These are phyloP conservation scores for Thunnus albacares DNA, from an alignment of 2,797 vertebrate genomes.

Conservation along the genomic window DNA sequence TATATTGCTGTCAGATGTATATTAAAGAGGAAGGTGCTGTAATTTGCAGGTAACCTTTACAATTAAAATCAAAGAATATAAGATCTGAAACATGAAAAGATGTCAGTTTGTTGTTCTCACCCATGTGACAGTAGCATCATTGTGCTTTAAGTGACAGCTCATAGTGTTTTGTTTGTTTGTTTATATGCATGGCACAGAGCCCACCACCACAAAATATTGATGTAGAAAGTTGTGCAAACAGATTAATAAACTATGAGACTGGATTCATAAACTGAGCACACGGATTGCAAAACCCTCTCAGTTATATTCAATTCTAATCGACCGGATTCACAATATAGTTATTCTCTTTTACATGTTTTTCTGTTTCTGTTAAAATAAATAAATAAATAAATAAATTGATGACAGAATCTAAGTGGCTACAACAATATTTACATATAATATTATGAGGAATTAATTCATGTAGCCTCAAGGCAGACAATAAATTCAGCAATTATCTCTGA, in stretches of 20 bases:
- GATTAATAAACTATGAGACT: no score
- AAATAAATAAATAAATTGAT: not conserved
- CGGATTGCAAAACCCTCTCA: no score
- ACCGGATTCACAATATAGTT: no score
- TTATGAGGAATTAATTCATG: not conserved
- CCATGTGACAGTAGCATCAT: not conserved
- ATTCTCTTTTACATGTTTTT: no score
- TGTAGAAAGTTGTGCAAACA: no score
- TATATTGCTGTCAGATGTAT: not conserved
- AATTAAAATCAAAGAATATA: not conserved
- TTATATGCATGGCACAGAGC: not conserved
- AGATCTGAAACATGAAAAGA: slow-evolving; percentile 5
- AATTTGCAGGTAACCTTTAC: not conserved
- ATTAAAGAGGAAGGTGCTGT: not conserved
- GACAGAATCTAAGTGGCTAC: not conserved
- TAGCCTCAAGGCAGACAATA: not conserved
- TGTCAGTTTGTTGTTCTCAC: not conserved
- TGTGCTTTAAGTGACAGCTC: not conserved
- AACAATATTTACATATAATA: not conserved
- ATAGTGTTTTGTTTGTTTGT: not conserved
- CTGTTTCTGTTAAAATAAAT: not conserved
- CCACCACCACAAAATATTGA: no score
- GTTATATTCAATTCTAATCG: no score
- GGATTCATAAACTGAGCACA: no score
- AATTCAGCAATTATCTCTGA: not conserved